Evolutionary conservation across 1,140 invertebrate species (phyloP), one percentile per base, ranked within the genome.

Genomic region (Eriocheir sinensis): DNA sequence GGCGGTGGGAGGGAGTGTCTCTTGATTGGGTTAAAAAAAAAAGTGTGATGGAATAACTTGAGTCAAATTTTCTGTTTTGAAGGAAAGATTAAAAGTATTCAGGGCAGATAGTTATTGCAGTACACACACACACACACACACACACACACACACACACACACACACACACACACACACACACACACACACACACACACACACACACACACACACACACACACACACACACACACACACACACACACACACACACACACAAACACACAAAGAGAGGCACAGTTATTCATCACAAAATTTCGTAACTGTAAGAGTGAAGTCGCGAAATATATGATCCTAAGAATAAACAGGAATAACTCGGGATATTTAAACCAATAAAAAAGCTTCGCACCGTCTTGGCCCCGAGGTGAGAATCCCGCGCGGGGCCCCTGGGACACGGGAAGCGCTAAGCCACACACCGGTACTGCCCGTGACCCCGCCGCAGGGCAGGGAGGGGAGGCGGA

Each of bases 91-190:
- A n/a, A n/a, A n/a, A n/a, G n/a, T n/a, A n/a, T n/a, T n/a, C n/a
- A n/a, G n/a, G n/a, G n/a, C n/a, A n/a, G n/a, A n/a, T n/a, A n/a
- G n/a, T n/a, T n/a, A n/a, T n/a, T n/a, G n/a, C n/a, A n/a, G n/a
- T 12, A 72, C 27, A 72, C 21, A n/a, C 21, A 72, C 1, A 72
- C 21, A 72, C 1, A 72, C 1, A 72, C 0, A 81, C 30, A 85
- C n/a, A 85, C 30, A 85, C n/a, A 85, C 30, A 85, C n/a, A 85
- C 30, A 85, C n/a, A 85, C 30, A 85, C 30, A 85, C 30, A 85
- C 30, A 85, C n/a, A 85, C 30, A 85, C 30, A 85, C 30, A 85
- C 30, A 85, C 30, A 85, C 30, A 85, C 21, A 38, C 9, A 38
- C 9, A 85, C 21, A 72, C 21, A 72, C 21, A 72, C 21, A 72